Evolutionary conservation across 2,797 vertebrate genomes (phyloP), one percentile per base, ranked within the genome.

Genomic region (Protonibea diacanthus): DNA sequence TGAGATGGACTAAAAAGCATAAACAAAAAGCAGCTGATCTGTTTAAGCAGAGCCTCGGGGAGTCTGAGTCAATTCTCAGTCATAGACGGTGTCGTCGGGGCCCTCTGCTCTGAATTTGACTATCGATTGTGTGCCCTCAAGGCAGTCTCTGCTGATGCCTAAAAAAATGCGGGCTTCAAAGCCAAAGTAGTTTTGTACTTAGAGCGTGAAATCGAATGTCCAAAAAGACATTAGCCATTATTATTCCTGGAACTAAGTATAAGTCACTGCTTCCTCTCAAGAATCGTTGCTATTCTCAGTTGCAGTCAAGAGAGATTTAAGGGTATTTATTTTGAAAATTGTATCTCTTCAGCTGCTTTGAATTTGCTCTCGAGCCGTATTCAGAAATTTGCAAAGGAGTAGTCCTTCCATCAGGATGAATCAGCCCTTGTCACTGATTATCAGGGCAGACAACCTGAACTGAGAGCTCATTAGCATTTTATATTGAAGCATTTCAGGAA

Each of bases 181-280:
- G 63, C 76, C 56, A 75, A 84, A 88, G 83, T 40, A 69, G 72
- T 79, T 86, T 79, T 74, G 60, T 75, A 73, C 85, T 86, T 67
- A 61, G 78, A 90, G 85, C 81, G 38, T 90, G 85, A 90, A 92
- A 91, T 90, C 23, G 42, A 81, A 87, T 86, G 88, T 80, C 86
- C 77, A 78, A 74, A 83, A 84, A 78, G 61, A 82, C 75, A 80
- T 89, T 85, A 85, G 63, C 52, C 55, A n/a, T 83, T 84, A 83
- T 88, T 87, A 80, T 88, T 86, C 74, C 76, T 82, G 80, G 73
- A 86, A 76, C 62, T 69, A 49, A 75, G 66, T 68, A 59, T 51
- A 83, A 83, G 72, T 77, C 70, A 48, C 78, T 1, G 33, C 68
- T 86, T 86, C 72, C 74, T 80, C 55, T 58, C 7, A 44, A 44